A percentile compares a stretch with the other conserved stretches of the same genome.
phyloP scores from a whole-genome alignment of 2,888 invertebrate genomes.

The Tipula helvola region DNA sequence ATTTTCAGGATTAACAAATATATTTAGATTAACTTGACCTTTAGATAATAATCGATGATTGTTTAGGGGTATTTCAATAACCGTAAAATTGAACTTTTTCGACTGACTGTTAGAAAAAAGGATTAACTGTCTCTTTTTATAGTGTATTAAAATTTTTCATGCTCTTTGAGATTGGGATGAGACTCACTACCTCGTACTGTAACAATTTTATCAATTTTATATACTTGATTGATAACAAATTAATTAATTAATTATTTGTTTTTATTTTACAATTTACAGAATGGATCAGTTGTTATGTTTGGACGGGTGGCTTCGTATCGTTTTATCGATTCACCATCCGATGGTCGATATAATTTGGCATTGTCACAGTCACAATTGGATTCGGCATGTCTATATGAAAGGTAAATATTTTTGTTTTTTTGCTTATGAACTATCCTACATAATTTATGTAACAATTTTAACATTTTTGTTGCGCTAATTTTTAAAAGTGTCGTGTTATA shows the following conservation, averaged over 20 bases:
- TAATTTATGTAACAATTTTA: not conserved
- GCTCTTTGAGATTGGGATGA: not conserved
- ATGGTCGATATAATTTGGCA: constrained; percentile 63
- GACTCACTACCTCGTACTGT: not conserved
- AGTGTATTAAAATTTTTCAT: too few relatives aligned
- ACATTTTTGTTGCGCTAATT: not conserved
- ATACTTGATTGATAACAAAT: not conserved
- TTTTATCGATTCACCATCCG: constrained; percentile 71
- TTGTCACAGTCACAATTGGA: constrained; percentile 61
- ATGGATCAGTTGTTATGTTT: constrained; percentile 74
- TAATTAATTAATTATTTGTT: not conserved
- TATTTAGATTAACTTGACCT: not conserved
- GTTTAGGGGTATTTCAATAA: not conserved
- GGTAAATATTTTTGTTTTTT: constrained; percentile 40
- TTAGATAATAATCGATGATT: not conserved
- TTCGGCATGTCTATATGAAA: constrained; percentile 69
- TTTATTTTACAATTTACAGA: constrained; percentile 34
- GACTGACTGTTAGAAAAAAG: not conserved
- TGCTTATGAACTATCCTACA: not conserved
- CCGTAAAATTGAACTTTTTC: not conserved
- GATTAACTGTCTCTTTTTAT: too few relatives aligned
- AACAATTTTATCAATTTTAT: not conserved
- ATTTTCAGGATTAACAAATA: not conserved
- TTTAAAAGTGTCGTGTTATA: not conserved
- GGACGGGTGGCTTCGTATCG: constrained; percentile 77